phyloP scores from a whole-genome alignment of 2,888 invertebrate genomes.

The Leucophenga maculata region DNA sequence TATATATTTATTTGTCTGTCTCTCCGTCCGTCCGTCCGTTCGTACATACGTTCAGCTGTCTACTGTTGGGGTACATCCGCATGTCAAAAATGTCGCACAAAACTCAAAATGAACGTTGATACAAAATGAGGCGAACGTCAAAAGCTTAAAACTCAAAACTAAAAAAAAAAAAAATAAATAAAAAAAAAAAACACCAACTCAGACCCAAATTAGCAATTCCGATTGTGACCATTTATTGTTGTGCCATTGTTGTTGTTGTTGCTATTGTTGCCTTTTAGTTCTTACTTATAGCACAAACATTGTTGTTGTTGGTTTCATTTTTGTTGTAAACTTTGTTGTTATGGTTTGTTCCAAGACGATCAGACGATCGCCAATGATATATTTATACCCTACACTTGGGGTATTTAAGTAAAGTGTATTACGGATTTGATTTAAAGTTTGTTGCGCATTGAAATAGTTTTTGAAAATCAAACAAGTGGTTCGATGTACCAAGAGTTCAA shows the following conservation, averaged over 20 bases:
- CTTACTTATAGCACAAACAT: conserved; percentile 32
- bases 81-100: conserved; percentile 66
- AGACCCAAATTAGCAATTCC: conserved; percentile 61
- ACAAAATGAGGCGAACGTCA: conserved; percentile 25
- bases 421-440: no score
- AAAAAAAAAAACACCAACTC: conserved; percentile 31
- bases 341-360: conserved; percentile 44
- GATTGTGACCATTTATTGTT: conserved; percentile 59
- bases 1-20: not conserved
- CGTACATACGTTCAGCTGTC: conserved; percentile 40
- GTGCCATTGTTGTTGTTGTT: conserved; percentile 59
- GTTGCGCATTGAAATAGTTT: no score
- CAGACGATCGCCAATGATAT: conserved; percentile 54
- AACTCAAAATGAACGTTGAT: conserved; percentile 50
- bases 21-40: not conserved
- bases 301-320: conserved; percentile 34
- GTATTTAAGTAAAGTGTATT: conserved; percentile 32
- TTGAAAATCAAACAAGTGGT: no score
- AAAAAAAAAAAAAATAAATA: conserved; percentile 34
- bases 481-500: no score
- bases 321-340: conserved; percentile 49
- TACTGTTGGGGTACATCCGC: conserved; percentile 62
- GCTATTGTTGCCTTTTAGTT: conserved; percentile 34
- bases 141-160: conserved; percentile 26
- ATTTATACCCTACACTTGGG: conserved; percentile 49